phyloP scores from a whole-genome alignment of 2,888 invertebrate species.

The Acanthosoma haemorrhoidale region DNA sequence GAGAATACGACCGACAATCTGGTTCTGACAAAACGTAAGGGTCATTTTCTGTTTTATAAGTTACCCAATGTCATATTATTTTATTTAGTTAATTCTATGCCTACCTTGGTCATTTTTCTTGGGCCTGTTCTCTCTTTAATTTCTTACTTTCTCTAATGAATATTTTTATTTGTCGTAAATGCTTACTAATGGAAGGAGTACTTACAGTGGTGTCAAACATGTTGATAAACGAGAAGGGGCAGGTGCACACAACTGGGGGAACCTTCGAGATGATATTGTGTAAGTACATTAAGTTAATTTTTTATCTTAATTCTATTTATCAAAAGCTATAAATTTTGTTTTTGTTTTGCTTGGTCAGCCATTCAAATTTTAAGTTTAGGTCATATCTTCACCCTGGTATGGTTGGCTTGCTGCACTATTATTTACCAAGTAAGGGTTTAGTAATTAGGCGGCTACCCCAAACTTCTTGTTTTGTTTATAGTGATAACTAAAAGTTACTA shows the following conservation, averaged over 20 bases:
- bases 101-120: background rate
- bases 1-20: constrained; percentile 91
- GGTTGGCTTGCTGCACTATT: no score
- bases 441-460: no score
- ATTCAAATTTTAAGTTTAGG: no score
- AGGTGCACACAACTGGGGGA: constrained; percentile 95
- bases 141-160: background rate
- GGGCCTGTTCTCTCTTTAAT: background rate
- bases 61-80: background rate
- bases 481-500: no score
- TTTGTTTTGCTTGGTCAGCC: background rate
- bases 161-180: constrained; percentile 23
- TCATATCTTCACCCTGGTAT: no score
- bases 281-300: constrained; percentile 48
- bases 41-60: background rate
- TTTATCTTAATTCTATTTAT: background rate
- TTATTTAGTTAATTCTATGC: background rate
- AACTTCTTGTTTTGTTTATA: no score
- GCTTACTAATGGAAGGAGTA: constrained; percentile 38
- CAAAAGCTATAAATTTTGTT: background rate
- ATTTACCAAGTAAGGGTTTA: no score
- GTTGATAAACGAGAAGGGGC: constrained; percentile 91
- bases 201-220: constrained; percentile 71
- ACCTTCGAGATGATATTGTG: constrained; percentile 84
- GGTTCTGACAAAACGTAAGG: constrained; percentile 79